Percentiles rank a stretch among this genome's conserved stretches.
phyloP scores from a whole-genome alignment of 1,140 invertebrate genomes.

The Leucophenga varia region DNA sequence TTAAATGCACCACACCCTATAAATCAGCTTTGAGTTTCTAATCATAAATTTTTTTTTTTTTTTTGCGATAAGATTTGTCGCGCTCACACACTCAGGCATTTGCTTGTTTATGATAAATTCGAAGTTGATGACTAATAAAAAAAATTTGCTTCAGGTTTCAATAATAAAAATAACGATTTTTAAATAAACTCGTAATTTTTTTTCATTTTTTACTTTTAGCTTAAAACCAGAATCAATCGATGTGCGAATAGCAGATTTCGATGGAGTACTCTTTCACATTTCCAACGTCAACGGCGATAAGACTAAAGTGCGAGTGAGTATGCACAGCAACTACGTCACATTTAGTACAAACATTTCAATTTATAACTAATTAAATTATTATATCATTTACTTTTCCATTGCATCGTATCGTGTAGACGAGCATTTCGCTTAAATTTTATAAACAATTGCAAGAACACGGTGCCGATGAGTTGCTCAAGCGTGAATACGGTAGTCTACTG shows the following conservation, averaged over 20 bases:
- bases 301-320: slow-evolving; percentile 91
- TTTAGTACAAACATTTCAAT: not conserved
- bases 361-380: not conserved
- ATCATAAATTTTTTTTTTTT: too few species aligned
- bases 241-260: slow-evolving; percentile 94
- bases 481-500: slow-evolving; percentile 85
- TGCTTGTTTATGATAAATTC: too few species aligned
- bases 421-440: slow-evolving; percentile 98
- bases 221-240: slow-evolving; percentile 94
- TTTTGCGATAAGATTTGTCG: too few species aligned
- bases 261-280: slow-evolving; percentile 97
- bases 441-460: slow-evolving; percentile 97
- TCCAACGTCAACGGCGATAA: slow-evolving; percentile 96
- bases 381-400: not conserved
- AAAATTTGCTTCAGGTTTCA: too few species aligned
- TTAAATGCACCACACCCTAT: too few species aligned
- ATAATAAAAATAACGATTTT: too few species aligned
- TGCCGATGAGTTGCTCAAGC: slow-evolving; percentile 92
- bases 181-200: too few species aligned
- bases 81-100: too few species aligned
- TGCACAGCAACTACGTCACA: not conserved
- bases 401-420: slow-evolving; percentile 73
- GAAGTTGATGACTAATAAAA: too few species aligned
- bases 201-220: slow-evolving; percentile 60
- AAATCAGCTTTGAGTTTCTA: too few species aligned